Conservation (phyloP, 2,888 invertebrate genomes). For the Rhagophthalmus giganteus region DNA sequence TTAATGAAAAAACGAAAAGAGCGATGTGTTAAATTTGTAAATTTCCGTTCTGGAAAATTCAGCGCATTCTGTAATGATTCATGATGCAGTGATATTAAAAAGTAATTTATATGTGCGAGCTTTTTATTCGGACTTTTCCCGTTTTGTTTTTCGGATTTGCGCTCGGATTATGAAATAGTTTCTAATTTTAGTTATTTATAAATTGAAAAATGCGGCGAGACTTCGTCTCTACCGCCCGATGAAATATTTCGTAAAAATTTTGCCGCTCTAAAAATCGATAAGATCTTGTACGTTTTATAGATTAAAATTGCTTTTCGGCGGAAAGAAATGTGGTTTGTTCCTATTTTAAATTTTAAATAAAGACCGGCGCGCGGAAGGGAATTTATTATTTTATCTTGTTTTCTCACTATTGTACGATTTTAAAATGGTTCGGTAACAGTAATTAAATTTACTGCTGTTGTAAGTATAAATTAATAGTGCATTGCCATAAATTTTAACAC, state of each 20-base stretch:
- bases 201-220: too few relatives aligned
- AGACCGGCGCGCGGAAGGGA: too few relatives aligned
- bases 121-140: conserved; percentile 37
- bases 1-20: conserved; percentile 42
- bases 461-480: conserved; percentile 26
- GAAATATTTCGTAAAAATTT: too few relatives aligned
- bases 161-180: conserved; percentile 1
- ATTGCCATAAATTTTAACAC: conserved; percentile 26
- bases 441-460: conserved; percentile 28
- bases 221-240: too few relatives aligned
- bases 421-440: conserved; percentile 10
- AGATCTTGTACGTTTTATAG: too few relatives aligned
- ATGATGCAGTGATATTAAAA: conserved; percentile 55
- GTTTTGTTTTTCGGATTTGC: conserved; percentile 12
- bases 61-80: conserved; percentile 52
- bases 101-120: conserved; percentile 55
- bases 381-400: neutral
- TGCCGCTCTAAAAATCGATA: too few relatives aligned
- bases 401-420: neutral
- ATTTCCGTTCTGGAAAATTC: conserved; percentile 51
- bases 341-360: too few relatives aligned
- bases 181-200: neutral
- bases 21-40: conserved; percentile 52
- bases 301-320: too few relatives aligned
- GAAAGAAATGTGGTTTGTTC: too few relatives aligned